Percentiles rank a stretch among this genome's conserved stretches.
Evolutionary conservation across 1,140 invertebrate genomes (phyloP).

Genomic region (Drosophila nasuta): DNA sequence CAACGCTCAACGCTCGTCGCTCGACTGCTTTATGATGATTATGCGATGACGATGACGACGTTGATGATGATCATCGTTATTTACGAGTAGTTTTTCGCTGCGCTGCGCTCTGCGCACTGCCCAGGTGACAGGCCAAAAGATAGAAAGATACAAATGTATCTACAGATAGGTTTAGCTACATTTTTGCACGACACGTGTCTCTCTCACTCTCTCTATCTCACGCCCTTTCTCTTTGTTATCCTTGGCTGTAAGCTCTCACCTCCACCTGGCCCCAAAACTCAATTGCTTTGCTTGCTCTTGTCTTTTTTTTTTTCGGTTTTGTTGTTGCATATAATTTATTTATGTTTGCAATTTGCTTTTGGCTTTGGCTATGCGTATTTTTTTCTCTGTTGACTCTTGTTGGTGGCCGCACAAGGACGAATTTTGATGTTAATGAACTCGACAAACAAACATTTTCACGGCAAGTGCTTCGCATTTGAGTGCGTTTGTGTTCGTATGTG

Average conservation of each 20-base stretch:
- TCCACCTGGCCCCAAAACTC: constrained; percentile 9
- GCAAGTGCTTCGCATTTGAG: constrained; percentile 49
- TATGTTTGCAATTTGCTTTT: constrained; percentile 57
- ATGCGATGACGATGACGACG: constrained; percentile 10
- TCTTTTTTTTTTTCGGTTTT: constrained; percentile 40
- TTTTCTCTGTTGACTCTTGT: constrained; percentile 53
- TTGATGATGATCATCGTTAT: constrained; percentile 30
- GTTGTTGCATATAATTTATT: constrained; percentile 67
- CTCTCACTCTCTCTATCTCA: neutral
- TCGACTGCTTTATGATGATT: constrained; percentile 26
- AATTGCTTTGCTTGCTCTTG: constrained; percentile 20
- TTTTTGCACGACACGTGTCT: constrained; percentile 6
- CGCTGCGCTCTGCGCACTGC: neutral
- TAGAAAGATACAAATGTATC: constrained; percentile 4
- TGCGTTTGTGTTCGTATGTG: constrained; percentile 32
- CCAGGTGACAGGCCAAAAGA: constrained; percentile 12
- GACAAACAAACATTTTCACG: constrained; percentile 65
- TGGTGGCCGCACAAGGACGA: constrained; percentile 72
- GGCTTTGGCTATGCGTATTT: constrained; percentile 28
- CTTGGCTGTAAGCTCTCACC: constrained; percentile 8
- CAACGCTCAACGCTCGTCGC: no score
- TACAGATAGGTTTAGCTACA: constrained; percentile 9
- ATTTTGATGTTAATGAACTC: constrained; percentile 81
- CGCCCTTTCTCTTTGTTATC: constrained; percentile 1
- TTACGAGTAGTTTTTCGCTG: constrained; percentile 28